Evolutionary conservation across 2,113 vertebrate genomes (phyloP), one percentile per base, ranked within the genome.

Genomic region (Seriola aureovittata): DNA sequence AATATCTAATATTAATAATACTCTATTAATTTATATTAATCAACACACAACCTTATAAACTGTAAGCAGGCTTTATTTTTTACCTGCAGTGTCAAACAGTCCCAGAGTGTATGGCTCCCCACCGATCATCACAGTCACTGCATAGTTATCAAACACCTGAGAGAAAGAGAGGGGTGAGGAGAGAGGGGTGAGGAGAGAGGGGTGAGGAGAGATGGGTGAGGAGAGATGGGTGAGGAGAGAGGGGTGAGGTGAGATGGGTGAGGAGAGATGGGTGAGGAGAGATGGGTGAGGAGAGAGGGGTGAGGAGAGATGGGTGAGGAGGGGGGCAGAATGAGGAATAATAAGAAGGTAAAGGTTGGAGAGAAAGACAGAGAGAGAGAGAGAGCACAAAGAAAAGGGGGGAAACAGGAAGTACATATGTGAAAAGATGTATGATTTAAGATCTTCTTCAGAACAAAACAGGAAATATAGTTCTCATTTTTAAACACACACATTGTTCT

Each of bases 141-240:
- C 98, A 96, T 99, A 99, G 95, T 99, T 99, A 93, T 99, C 98
- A 29, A 99, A 99, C 91, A 99, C 97, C 97, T 99, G 89, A 71
- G 59, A 38, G 25, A 5, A 11, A 63, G 8, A 32, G 29, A 23
- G 23, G 17, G 19, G 16, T 32, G 29, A 10, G 3, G 42, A 44
- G 2, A 44, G 44, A 14, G 34, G 25, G 25, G 25, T 29, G 25
- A 25, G 25, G 25, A 25, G 25, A 2, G 25, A 25, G 48, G 40
- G 44, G 17, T 25, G 25, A 29, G n/a, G n/a, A 63, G 8, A 32
- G 29, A 23, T 19, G 17, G 19, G 16, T 32, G 29, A 10, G 3
- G 42, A 42, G 2, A 42, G 44, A 13, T 25, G 25, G 25, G 25
- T 29, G 25, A 25, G 25, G 25, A 25, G 25, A 2, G 25, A 25